A percentile compares a stretch with the other conserved stretches of the same genome.
These are phyloP conservation scores for Brachyalestes nurse DNA, from an alignment of 2,797 vertebrate genomes.

Conservation along the genomic window DNA sequence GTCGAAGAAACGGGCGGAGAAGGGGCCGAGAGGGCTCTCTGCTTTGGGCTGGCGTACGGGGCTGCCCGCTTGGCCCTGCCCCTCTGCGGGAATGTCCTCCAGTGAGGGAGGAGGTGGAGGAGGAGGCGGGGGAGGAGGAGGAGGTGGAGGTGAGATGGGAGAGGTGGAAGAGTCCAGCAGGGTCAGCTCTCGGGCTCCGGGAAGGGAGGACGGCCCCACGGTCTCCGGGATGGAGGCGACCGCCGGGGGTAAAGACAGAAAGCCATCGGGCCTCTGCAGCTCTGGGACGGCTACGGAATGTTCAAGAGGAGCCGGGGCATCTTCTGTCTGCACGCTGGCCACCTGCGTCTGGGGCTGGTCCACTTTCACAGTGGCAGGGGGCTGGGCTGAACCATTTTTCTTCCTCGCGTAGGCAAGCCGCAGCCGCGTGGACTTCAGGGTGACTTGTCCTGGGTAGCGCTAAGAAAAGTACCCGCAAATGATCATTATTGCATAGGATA, in stretches of 20 bases:
- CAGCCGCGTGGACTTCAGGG: slow-evolving; percentile 90
- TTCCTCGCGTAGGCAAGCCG: slow-evolving; percentile 79
- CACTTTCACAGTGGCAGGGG: slow-evolving; percentile 1
- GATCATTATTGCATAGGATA: background rate
- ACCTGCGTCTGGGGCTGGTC: slow-evolving; percentile 78
- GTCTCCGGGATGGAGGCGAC: slow-evolving; percentile 65
- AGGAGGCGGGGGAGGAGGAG: slow-evolving; percentile 75
- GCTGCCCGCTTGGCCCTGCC: slow-evolving; percentile 55
- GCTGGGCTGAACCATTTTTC: slow-evolving; percentile 67
- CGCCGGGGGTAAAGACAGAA: slow-evolving; percentile 75
- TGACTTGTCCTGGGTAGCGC: slow-evolving; percentile 94
- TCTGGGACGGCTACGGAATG: slow-evolving; percentile 41
- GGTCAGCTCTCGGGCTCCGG: slow-evolving; percentile 46
- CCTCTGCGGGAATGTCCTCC: slow-evolving; percentile 72
- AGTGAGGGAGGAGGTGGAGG: slow-evolving; percentile 78
- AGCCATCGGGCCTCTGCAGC: slow-evolving; percentile 33
- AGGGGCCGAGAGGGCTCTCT: slow-evolving; percentile 76
- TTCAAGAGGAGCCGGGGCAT: slow-evolving; percentile 68
- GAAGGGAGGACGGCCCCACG: slow-evolving; percentile 67
- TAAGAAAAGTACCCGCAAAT: slow-evolving; percentile 60
- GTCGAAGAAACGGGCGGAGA: slow-evolving; percentile 90
- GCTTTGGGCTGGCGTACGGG: slow-evolving; percentile 62
- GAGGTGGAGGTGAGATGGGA: slow-evolving; percentile 64
- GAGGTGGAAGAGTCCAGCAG: slow-evolving; percentile 57
- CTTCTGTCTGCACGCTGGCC: slow-evolving; percentile 78